phyloP scores from a whole-genome alignment of 2,888 invertebrate species.

The Drosophila mercatorum region DNA sequence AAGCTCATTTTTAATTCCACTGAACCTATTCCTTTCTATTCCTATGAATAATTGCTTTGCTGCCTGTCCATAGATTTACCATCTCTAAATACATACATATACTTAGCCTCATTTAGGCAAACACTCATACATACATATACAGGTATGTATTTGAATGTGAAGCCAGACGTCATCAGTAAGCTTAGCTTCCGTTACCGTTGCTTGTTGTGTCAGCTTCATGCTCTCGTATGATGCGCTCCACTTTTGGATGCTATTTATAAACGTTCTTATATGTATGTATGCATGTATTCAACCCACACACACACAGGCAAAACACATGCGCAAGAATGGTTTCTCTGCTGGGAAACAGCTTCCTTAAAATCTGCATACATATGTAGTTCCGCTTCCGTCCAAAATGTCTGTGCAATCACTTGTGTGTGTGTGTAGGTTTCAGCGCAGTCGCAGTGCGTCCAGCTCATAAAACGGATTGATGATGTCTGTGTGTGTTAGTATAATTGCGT shows the following conservation, averaged over 20 bases:
- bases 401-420: constrained; percentile 13
- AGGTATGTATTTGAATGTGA: constrained; percentile 16
- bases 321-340: constrained; percentile 44
- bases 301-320: constrained; percentile 43
- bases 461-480: constrained; percentile 30
- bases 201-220: constrained; percentile 19
- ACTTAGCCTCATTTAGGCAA: constrained; percentile 5
- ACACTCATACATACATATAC: constrained; percentile 2
- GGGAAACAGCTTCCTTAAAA: constrained; percentile 68
- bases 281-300: constrained; percentile 3
- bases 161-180: constrained; percentile 55
- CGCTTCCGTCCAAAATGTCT: constrained; percentile 67
- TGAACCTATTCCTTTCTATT: background rate
- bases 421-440: constrained; percentile 57
- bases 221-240: constrained; percentile 65
- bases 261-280: constrained; percentile 39
- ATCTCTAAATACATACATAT: background rate
- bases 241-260: constrained; percentile 79
- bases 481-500: constrained; percentile 13
- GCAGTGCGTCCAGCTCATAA: constrained; percentile 42
- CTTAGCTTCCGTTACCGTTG: constrained; percentile 61
- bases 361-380: constrained; percentile 72
- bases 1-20: background rate
- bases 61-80: constrained; percentile 11
- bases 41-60: constrained; percentile 2